phyloP scores from a whole-genome alignment of 2,113 vertebrate genomes.

The Callocephalon fimbriatum region DNA sequence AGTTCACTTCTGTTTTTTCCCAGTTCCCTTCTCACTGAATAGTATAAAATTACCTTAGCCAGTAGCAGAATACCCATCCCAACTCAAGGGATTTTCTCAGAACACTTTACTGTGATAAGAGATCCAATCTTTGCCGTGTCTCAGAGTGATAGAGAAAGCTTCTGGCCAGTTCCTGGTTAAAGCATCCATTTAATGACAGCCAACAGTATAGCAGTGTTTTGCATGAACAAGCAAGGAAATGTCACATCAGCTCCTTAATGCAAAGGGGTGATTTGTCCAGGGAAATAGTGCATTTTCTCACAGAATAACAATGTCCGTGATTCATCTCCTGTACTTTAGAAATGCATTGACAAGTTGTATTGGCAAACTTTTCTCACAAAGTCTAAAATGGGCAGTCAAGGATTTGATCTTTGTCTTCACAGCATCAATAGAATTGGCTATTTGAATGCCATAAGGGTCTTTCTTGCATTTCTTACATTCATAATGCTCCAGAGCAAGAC shows the following conservation, averaged over 20 bases:
- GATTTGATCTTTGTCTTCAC: background rate
- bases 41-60: background rate
- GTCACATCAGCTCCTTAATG: conserved; percentile 25
- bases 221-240: conserved; percentile 2
- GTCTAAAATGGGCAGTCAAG: background rate
- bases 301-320: background rate
- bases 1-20: background rate
- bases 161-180: background rate
- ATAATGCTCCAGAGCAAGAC: background rate
- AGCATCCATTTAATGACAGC: background rate
- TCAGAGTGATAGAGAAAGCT: background rate
- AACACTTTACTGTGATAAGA: background rate
- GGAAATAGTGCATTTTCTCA: background rate
- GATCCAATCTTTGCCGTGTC: background rate
- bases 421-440: conserved; percentile 16
- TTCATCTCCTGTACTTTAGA: background rate
- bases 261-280: conserved; percentile 15
- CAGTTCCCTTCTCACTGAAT: background rate
- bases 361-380: conserved; percentile 11
- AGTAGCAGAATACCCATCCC: background rate
- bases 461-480: background rate
- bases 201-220: background rate
- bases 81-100: background rate
- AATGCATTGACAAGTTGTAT: background rate
- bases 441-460: background rate